Evolutionary conservation across 2,113 vertebrate genomes (phyloP).

Genomic region (Antechinus flavipes): DNA sequence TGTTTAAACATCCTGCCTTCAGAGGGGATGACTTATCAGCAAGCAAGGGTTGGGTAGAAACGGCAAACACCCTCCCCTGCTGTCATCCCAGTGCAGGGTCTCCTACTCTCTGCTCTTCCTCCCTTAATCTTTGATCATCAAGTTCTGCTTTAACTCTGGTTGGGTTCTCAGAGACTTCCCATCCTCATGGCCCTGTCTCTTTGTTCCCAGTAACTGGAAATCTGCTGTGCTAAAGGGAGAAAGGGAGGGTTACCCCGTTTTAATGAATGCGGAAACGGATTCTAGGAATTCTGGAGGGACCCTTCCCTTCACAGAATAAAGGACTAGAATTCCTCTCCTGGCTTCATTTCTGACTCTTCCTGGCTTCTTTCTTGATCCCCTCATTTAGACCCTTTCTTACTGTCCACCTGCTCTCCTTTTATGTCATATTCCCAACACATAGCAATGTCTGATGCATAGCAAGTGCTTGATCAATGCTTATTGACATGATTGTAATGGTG

Average conservation of each 20-base stretch:
- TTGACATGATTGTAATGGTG: not conserved
- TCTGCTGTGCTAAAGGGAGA: not conserved
- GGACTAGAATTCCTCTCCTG: not conserved
- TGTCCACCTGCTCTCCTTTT: not conserved
- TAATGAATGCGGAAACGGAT: not conserved
- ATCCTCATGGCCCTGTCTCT: not conserved
- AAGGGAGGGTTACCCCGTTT: not conserved
- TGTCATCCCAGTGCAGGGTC: not conserved
- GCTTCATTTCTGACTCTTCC: not conserved
- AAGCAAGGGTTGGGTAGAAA: not conserved
- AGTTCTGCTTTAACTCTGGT: not conserved
- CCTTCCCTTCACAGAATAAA: not conserved
- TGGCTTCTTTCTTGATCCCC: not conserved
- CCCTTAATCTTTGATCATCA: not conserved
- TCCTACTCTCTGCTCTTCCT: not conserved
- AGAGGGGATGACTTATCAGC: not conserved
- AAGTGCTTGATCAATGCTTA: not conserved
- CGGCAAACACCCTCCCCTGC: not conserved
- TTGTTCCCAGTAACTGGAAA: not conserved
- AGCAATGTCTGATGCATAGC: too few species aligned
- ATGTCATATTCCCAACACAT: not conserved
- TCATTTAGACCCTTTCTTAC: not conserved
- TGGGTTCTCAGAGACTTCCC: not conserved
- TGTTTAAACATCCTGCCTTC: conserved; percentile 1
- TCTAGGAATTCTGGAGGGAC: not conserved